A percentile compares a stretch with the other conserved stretches of the same genome.
phyloP scores from a whole-genome alignment of 2,113 vertebrate genomes.

The Colius striatus region DNA sequence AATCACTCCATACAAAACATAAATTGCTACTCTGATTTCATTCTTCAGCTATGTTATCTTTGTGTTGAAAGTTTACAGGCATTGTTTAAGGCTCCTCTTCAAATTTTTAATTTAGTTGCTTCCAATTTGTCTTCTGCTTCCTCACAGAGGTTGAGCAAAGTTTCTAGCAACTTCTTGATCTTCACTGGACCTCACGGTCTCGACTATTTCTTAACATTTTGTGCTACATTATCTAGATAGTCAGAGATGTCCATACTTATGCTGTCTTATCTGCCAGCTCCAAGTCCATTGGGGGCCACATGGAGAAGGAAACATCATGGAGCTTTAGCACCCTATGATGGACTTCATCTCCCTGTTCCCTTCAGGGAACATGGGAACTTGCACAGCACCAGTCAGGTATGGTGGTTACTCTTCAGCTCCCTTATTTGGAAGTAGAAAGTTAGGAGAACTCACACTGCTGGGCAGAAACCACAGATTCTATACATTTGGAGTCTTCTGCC shows the following conservation, averaged over 20 bases:
- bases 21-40: not conserved
- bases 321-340: not conserved
- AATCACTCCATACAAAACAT: not conserved
- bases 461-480: not conserved
- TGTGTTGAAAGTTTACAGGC: not conserved
- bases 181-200: not conserved
- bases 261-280: not conserved
- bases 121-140: not conserved
- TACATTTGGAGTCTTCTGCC: not conserved
- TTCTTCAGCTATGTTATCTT: not conserved
- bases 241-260: accelerated
- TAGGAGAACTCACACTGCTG: not conserved
- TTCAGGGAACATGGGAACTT: not conserved
- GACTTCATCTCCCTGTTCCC: not conserved
- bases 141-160: not conserved
- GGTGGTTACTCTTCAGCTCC: not conserved
- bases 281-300: not conserved
- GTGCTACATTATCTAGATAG: not conserved
- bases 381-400: accelerated
- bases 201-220: not conserved
- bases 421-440: not conserved
- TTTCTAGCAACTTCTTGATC: not conserved
- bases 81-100: not conserved
- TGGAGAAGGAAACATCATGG: not conserved
- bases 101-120: not conserved